Evolutionary conservation across 2,888 invertebrate species (phyloP), one percentile per base, ranked within the genome.

Genomic region (Harmothoe impar): DNA sequence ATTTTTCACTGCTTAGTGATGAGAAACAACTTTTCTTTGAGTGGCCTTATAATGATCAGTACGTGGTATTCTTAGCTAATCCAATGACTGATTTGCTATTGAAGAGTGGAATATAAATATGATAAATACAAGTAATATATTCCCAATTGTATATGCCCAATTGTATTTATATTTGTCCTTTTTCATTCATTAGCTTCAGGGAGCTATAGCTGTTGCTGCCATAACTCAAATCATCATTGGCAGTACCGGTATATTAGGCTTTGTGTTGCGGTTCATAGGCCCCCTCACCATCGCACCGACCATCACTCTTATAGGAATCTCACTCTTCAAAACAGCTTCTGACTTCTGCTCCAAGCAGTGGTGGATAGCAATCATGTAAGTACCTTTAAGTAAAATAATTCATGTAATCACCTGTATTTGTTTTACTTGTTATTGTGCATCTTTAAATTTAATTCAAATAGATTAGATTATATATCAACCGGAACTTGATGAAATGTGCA

Each of bases 331-430:
- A 29, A 56, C 88, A 33, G 88, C 88, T 20, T 20, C 52, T 12
- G 56, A 56, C 52, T 56, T 88, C 88, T 88, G 54, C 56, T n/a
- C 52, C 31, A 52, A 52, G 17, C 88, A 88, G 23, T 88, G 88
- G 88, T 88, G 88, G 88, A 52, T 88, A 25, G 88, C 88, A 23
- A 52, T 88, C 54, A 88, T 54, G 88, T 88, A 29, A 84, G 84
- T 7, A 84, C 3, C 0, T 84, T n/a, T 15, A 62, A 5, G 3
- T 43, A 3, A 43, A 43, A 81, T 33, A 29, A 25, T 20, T 17
- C 15, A 56, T 56, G 56, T 17, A 17, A 68, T 10, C 29, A 10
- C 29, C 29, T 68, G 29, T 15, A 25, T 68, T 68, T 68, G 29
- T 10, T 25, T 68, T 15, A 68, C 7, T 5, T 68, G 3, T n/a